Evolutionary conservation across 2,797 vertebrate species (phyloP), one percentile per base, ranked within the genome.

Genomic region (Megaceryle alcyon): DNA sequence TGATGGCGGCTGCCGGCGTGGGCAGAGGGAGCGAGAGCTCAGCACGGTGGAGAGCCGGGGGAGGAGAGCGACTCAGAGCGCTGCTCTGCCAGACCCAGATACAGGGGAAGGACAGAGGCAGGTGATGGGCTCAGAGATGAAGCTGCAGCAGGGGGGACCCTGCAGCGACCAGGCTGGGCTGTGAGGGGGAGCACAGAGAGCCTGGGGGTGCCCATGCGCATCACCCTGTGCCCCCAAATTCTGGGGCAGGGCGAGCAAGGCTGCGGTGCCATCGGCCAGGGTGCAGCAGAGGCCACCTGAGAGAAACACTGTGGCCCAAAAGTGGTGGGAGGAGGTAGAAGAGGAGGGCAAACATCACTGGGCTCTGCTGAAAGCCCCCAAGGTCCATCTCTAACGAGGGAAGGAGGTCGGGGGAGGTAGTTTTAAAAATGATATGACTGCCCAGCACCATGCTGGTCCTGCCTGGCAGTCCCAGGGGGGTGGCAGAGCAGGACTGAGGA

Each of bases 1-100:
- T 29, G 89, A 25, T 14, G 14, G 81, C 0, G 9, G 69, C 86
- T 94, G 71, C 28, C 6, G 3, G 87, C 46, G 60, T 63, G 91
- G 94, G 86, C 96, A 94, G 94, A 12, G 10, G 90, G 44, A 90
- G 77, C 80, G 29, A 26, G 70, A 37, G 88, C 85, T 56, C 39
- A 26, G 79, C 43, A 11, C 4, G 2, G 2, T 15, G 10, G 43
- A 1, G 25, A 77, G 39, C 77, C 2, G 25, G 65, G 53, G 81
- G 80, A 94, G 91, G 90, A 80, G 59, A 77, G 77, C 15, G 25
- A 28, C 49, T 51, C 26, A 3, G 49, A 78, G 63, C 7, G 14
- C 20, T 17, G 86, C 65, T 91, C 81, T 57, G 3, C 3, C 82
- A 46, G 71, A 72, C 35, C n/a, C 59, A 12, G 60, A 53, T 5